Evolutionary conservation across 1,140 invertebrate species (phyloP).

Genomic region (Diabrotica virgifera): DNA sequence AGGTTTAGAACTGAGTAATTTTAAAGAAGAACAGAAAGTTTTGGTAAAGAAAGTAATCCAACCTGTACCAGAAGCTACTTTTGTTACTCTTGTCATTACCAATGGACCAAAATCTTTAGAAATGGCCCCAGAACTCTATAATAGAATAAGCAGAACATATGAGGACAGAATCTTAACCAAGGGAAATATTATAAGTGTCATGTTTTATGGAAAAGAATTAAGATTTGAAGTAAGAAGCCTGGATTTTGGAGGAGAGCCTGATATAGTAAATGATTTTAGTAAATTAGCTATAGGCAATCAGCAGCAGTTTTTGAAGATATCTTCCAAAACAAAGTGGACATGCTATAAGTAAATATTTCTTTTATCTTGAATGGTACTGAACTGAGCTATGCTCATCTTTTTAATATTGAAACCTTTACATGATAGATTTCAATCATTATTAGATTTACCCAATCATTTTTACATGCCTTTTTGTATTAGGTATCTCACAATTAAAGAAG

Average conservation of each 20-base stretch:
- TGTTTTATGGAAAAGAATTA: slow-evolving; percentile 52
- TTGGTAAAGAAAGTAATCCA: slow-evolving; percentile 43
- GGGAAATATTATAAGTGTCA: slow-evolving; percentile 49
- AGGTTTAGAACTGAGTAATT: slow-evolving; percentile 49
- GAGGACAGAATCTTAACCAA: slow-evolving; percentile 45
- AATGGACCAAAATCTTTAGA: slow-evolving; percentile 44
- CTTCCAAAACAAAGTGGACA: slow-evolving; percentile 32
- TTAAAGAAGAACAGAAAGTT: slow-evolving; percentile 48
- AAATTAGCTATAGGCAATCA: slow-evolving; percentile 33
- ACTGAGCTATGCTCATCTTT: too few relatives aligned
- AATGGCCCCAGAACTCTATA: slow-evolving; percentile 44
- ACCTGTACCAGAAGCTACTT: slow-evolving; percentile 38
- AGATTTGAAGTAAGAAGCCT: slow-evolving; percentile 47
- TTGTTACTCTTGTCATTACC: slow-evolving; percentile 45
- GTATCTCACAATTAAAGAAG: too few relatives aligned
- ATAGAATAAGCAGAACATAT: slow-evolving; percentile 48
- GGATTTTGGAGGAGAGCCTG: slow-evolving; percentile 13
- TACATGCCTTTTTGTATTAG: too few relatives aligned
- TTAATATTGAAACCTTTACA: too few relatives aligned
- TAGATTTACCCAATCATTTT: too few relatives aligned
- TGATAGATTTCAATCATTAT: too few relatives aligned
- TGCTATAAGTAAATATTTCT: slow-evolving; percentile 43
- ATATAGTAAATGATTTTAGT: slow-evolving; percentile 41
- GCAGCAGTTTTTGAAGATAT: slow-evolving; percentile 33
- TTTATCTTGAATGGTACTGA: neutral